Conservation (phyloP, 2,888 invertebrate species). For the Watsonalla cultraria region DNA sequence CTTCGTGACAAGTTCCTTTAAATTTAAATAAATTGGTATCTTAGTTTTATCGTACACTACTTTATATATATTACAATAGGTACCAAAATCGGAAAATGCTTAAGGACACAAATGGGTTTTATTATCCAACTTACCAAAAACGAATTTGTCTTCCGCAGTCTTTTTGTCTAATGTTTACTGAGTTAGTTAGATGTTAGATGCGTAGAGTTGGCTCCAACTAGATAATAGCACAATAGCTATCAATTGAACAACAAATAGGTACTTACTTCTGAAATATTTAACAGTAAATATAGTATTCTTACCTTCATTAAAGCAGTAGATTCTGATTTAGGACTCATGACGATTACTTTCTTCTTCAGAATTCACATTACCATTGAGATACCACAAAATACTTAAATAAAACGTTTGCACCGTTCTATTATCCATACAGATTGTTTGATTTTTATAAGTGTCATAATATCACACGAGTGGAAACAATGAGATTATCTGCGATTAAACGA, state of each 20-base stretch:
- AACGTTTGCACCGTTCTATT: slow-evolving; percentile 13
- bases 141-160: no score
- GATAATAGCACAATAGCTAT: neutral
- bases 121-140: no score
- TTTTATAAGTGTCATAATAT: slow-evolving; percentile 17
- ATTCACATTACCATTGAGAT: neutral
- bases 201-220: neutral
- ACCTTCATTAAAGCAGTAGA: neutral
- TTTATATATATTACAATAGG: no score
- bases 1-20: no score
- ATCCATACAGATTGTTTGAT: slow-evolving; percentile 18
- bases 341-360: neutral
- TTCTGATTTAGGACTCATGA: neutral
- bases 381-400: neutral
- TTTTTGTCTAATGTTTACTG: no score
- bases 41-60: no score
- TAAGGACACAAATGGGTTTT: no score
- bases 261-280: neutral
- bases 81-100: no score
- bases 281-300: neutral
- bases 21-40: no score
- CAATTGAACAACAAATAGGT: neutral
- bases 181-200: no score
- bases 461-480: slow-evolving; percentile 1
- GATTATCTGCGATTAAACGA: neutral